phyloP scores from a whole-genome alignment of 2,797 vertebrate genomes.

The Amblyraja radiata region DNA sequence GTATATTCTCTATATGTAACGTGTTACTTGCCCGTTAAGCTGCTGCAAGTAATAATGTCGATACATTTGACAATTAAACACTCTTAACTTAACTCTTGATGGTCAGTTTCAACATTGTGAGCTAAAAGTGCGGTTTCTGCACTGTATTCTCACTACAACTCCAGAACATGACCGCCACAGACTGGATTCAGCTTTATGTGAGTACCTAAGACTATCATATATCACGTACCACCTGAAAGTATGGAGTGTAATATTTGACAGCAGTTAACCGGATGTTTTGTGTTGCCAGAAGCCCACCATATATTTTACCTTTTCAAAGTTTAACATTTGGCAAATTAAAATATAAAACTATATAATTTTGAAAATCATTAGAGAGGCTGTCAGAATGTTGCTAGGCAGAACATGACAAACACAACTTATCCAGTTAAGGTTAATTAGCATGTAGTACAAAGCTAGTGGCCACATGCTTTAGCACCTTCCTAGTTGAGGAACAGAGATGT shows the following conservation, averaged over 20 bases:
- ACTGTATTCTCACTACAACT: no score
- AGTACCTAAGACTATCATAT: background rate
- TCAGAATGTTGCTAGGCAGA: background rate
- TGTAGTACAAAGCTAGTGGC: background rate
- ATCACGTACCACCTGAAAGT: background rate
- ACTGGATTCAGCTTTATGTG: background rate
- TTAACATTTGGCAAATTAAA: background rate
- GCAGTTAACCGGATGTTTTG: conserved; percentile 6
- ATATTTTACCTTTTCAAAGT: background rate
- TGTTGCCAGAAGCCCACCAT: background rate
- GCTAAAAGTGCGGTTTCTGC: no score
- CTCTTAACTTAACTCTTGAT: no score
- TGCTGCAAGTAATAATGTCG: no score
- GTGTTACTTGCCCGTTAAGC: no score
- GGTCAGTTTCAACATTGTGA: no score
- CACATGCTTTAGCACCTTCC: background rate
- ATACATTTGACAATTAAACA: no score
- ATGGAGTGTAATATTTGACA: background rate
- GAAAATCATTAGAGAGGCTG: background rate
- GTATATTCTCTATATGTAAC: no score
- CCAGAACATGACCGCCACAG: background rate
- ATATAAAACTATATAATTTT: background rate
- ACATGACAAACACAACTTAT: background rate
- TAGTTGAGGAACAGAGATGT: background rate
- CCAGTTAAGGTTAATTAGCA: no score